Evolutionary conservation across 2,113 vertebrate genomes (phyloP).

Genomic region (Vombatus ursinus): DNA sequence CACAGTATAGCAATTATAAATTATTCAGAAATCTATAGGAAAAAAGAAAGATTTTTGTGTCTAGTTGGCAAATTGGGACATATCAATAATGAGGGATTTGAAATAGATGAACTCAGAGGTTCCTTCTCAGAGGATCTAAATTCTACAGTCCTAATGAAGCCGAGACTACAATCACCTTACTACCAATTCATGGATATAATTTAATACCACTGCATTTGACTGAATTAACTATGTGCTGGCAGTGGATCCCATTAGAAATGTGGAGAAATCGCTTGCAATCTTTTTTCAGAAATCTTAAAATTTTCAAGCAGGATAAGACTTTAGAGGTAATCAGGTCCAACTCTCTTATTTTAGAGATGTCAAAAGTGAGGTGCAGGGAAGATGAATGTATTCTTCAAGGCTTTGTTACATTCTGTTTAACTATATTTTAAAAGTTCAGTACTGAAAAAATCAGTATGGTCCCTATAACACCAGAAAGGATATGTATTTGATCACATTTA

Average conservation of each 20-base stretch:
- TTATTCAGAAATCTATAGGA: not conserved
- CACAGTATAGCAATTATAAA: not conserved
- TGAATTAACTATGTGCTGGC: not conserved
- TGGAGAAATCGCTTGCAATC: not conserved
- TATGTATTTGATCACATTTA: not conserved
- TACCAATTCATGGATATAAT: not conserved
- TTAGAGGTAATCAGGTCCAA: not conserved
- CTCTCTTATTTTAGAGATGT: not conserved
- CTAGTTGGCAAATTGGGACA: not conserved
- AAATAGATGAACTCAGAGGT: not conserved
- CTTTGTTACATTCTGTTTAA: not conserved
- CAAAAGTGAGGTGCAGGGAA: not conserved
- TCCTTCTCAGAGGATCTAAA: not conserved
- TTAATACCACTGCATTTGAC: not conserved
- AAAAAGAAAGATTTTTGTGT: not conserved
- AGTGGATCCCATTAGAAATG: not conserved
- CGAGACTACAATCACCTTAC: not conserved
- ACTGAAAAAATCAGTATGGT: slow-evolving; percentile 9
- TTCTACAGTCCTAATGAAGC: not conserved
- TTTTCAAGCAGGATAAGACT: not conserved
- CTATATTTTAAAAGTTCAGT: not conserved
- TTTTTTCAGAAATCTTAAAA: not conserved
- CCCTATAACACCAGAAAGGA: slow-evolving; percentile 17
- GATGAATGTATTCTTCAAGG: not conserved
- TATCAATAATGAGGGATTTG: not conserved